Conservation (phyloP, 2,797 vertebrate species). For the Artibeus lituratus region DNA sequence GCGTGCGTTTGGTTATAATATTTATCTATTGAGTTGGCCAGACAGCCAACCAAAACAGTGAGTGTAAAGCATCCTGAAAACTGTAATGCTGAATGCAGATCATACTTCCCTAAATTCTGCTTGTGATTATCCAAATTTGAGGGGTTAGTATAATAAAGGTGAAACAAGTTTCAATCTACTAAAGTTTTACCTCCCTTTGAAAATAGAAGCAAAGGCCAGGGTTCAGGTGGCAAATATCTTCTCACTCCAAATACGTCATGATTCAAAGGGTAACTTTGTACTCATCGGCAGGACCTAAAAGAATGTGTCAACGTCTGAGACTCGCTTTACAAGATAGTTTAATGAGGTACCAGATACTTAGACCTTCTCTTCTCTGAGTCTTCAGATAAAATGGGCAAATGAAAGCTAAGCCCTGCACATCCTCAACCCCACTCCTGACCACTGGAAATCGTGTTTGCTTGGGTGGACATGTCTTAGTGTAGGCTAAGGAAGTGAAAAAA, state of each 20-base stretch:
- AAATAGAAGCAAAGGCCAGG: neutral
- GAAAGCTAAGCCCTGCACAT: neutral
- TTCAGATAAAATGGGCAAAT: constrained; percentile 18
- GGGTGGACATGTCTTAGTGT: neutral
- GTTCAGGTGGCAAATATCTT: neutral
- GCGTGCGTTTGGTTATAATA: neutral
- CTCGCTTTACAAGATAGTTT: neutral
- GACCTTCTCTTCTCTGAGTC: constrained; percentile 6
- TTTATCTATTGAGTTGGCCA: neutral
- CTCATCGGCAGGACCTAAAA: neutral
- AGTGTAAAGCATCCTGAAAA: neutral
- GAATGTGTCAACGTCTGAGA: neutral
- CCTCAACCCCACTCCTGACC: neutral
- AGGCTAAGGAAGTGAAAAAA: neutral
- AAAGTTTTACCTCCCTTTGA: neutral
- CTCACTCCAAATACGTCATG: neutral
- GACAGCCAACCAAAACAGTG: neutral
- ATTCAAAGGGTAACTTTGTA: neutral
- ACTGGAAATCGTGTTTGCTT: neutral
- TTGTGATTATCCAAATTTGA: neutral
- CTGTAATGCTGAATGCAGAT: too few species aligned
- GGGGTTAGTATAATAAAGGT: neutral
- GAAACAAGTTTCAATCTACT: neutral
- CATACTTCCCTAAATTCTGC: neutral
- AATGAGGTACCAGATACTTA: constrained; percentile 2